Conservation (phyloP, 2,113 vertebrate genomes). For the Chrysemys picta region DNA sequence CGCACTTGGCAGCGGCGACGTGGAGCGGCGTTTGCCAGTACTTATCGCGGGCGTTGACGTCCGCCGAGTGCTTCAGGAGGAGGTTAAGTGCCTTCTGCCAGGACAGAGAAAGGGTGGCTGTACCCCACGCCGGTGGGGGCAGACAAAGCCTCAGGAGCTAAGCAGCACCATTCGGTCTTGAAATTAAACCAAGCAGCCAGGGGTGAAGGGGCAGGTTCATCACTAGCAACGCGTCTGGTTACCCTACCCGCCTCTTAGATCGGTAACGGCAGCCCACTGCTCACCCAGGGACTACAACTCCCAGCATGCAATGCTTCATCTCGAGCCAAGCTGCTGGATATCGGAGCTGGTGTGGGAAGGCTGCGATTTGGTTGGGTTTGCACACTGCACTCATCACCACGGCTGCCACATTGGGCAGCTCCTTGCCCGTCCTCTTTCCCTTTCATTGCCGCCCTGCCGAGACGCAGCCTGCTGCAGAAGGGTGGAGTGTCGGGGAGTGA, state of each 20-base stretch:
- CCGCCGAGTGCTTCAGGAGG: slow-evolving; percentile 89
- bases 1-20: slow-evolving; percentile 92
- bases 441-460: neutral
- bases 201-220: neutral
- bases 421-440: neutral
- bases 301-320: neutral
- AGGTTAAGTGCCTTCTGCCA: slow-evolving; percentile 88
- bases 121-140: fast-evolving
- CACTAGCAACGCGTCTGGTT: too few relatives aligned
- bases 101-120: neutral
- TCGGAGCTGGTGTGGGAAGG: neutral
- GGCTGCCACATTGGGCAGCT: neutral
- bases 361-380: neutral
- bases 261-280: neutral
- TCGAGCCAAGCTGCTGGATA: neutral
- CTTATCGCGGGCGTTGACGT: slow-evolving; percentile 91
- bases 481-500: neutral
- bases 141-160: fast-evolving
- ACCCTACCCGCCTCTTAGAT: too few relatives aligned
- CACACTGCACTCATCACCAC: neutral
- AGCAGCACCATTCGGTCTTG: neutral
- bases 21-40: slow-evolving; percentile 94
- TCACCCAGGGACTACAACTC: neutral
- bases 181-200: neutral
- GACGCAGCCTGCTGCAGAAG: neutral